A percentile compares a stretch with the other conserved stretches of the same genome.
Conservation (phyloP, 2,888 invertebrate genomes). For the Watsonalla cultraria region DNA sequence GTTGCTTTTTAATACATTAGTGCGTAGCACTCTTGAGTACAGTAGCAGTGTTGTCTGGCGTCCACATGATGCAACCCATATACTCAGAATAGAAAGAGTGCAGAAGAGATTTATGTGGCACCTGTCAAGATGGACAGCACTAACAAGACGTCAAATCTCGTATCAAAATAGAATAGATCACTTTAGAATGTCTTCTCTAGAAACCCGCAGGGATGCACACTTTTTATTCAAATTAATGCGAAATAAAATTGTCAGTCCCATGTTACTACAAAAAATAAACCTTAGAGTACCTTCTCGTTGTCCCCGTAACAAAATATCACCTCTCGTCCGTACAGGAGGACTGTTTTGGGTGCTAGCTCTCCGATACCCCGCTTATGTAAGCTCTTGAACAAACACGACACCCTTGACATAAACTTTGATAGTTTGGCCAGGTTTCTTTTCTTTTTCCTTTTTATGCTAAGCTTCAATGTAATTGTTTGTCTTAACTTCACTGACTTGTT, state of each 20-base stretch:
- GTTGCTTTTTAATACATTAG: background rate
- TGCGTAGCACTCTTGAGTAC: background rate
- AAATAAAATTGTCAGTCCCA: background rate
- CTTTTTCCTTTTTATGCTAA: too few species aligned
- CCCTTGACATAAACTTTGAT: background rate
- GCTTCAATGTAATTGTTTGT: too few species aligned
- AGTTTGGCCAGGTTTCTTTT: too few species aligned
- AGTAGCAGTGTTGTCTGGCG: conserved; percentile 1
- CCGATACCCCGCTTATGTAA: background rate
- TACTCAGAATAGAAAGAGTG: background rate
- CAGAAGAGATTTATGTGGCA: conserved; percentile 1
- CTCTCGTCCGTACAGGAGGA: background rate
- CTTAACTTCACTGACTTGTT: too few species aligned
- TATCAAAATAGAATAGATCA: background rate
- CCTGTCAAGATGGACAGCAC: background rate
- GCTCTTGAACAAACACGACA: background rate
- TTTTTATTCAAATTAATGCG: background rate
- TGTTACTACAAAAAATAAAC: background rate
- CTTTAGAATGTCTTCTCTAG: background rate
- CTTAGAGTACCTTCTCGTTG: background rate
- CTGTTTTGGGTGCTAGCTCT: too few species aligned
- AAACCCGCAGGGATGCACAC: background rate
- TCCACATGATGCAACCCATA: conserved; percentile 1
- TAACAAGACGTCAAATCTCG: background rate
- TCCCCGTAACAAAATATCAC: background rate